Conservation (phyloP, 2,797 vertebrate species). For the Morus bassanus region DNA sequence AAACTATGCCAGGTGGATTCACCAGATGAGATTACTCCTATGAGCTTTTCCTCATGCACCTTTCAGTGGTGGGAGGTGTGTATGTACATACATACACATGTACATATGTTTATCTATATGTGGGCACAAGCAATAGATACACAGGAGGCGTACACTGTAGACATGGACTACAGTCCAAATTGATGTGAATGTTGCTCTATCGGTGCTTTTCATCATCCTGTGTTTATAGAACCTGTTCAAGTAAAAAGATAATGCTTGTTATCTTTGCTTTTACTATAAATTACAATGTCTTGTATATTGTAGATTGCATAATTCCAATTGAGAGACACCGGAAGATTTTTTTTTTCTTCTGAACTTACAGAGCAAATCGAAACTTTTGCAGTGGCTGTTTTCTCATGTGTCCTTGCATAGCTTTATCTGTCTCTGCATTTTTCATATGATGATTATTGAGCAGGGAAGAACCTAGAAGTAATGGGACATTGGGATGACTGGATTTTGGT, state of each 20-base stretch:
- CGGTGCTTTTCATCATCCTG: background rate
- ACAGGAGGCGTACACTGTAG: background rate
- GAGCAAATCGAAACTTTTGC: background rate
- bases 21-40: background rate
- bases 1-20: background rate
- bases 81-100: background rate
- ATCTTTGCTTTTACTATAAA: background rate
- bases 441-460: background rate
- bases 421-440: background rate
- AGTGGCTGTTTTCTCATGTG: background rate
- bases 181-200: background rate
- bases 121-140: background rate
- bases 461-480: background rate
- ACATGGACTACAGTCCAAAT: background rate
- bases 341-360: background rate
- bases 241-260: background rate
- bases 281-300: background rate
- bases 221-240: background rate
- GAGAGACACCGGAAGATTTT: background rate
- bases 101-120: background rate
- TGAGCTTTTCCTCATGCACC: background rate
- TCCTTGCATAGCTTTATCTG: background rate
- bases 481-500: background rate
- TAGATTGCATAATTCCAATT: background rate
- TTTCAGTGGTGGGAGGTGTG: background rate